Evolutionary conservation across 2,113 vertebrate genomes (phyloP), one percentile per base, ranked within the genome.

Genomic region (Sinocyclocheilus maitianheensis): DNA sequence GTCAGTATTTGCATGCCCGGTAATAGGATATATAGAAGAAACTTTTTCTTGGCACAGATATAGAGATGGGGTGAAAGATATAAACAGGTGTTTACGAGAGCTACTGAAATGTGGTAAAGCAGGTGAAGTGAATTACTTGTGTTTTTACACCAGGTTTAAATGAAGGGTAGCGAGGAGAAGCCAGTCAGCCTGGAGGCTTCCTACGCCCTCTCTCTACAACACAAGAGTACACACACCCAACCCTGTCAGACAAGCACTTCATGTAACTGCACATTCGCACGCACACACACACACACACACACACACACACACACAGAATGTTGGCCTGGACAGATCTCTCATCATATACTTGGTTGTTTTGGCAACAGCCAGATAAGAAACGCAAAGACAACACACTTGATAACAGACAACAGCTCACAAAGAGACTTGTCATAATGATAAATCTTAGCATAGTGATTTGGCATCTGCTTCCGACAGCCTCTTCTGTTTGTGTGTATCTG

Each of bases 201-300:
- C 51, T 82, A 83, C 83, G n/a, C 74, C 83, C 65, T 85, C 60
- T 86, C 60, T 18, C 5, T 34, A 26, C 46, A 77, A 18, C 75
- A 51, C 75, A 53, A 82, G 12, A 22, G 8, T 51, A 71, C 75
- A 75, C 86, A 83, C 88, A 87, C 90, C 89, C 90, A 81, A 83
- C 78, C 48, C 76, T 63, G 85, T 85, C 81, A 84, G 83, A 83
- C 58, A 78, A 93, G 87, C 89, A 93, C 91, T 84, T 87, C 84
- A 90, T 91, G 88, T 92, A 94, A 91, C 91, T 92, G 90, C 84
- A 91, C 88, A 80, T 80, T 89, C 87, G 88, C 72, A 89, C 87
- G 83, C 81, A 62, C 83, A 85, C 72, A 87, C 81, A 88, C 77
- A 85, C 88, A 1, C 26, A 26, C 26, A 26, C 26, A 26, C 26